Percentiles rank a stretch among this genome's conserved stretches.
Conservation (phyloP, 2,113 vertebrate genomes). For the Strix uralensis region DNA sequence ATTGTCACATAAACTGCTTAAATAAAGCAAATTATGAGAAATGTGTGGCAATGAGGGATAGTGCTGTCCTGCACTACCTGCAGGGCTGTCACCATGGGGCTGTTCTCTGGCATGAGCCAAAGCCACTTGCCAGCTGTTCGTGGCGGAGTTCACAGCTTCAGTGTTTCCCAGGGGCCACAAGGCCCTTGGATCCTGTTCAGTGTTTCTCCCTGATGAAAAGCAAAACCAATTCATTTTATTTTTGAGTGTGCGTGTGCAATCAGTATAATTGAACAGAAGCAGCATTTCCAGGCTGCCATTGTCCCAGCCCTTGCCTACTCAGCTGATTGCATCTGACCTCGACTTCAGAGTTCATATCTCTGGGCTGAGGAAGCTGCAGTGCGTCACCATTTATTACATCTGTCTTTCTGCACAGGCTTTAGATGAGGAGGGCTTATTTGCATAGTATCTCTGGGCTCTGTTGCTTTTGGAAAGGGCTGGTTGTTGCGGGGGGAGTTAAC, state of each 20-base stretch:
- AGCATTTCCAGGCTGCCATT: background rate
- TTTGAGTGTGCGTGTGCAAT: background rate
- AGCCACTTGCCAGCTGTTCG: background rate
- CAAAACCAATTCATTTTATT: background rate
- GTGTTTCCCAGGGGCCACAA: background rate
- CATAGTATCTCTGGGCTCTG: accelerated
- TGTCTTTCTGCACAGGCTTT: background rate
- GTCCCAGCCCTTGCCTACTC: background rate
- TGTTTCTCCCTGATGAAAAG: background rate
- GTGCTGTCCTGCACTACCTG: background rate
- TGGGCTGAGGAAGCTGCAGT: background rate
- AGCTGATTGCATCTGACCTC: constrained; percentile 6
- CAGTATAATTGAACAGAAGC: background rate
- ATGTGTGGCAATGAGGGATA: background rate
- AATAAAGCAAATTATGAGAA: background rate
- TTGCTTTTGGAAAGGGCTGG: background rate
- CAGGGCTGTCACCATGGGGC: background rate
- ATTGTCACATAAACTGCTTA: background rate
- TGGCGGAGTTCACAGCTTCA: background rate
- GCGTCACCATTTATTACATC: background rate
- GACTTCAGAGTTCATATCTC: background rate
- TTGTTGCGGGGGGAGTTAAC: background rate
- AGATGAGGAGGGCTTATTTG: background rate
- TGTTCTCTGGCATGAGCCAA: background rate
- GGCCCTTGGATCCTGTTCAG: background rate